Conservation (phyloP, 1,140 invertebrate species). For the Scylla paramamosain region DNA sequence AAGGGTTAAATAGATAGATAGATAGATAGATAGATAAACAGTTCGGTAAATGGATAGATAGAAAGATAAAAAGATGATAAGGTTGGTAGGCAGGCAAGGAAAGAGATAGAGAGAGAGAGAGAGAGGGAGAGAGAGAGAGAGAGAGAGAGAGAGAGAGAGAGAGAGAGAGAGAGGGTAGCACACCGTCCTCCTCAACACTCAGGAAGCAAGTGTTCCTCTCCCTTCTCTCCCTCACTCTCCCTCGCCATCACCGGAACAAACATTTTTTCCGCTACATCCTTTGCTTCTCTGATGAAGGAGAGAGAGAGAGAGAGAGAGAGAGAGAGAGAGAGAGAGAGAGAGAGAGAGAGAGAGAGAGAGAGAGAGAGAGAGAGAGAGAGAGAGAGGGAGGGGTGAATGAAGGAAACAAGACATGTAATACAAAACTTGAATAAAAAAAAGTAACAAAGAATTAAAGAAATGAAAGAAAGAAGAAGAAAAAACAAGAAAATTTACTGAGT, state of each 20-base stretch:
- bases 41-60: too few species aligned
- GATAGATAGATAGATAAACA: too few species aligned
- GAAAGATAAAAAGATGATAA: too few species aligned
- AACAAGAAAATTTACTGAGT: too few species aligned
- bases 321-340: conserved; percentile 35
- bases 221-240: background rate
- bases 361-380: conserved; percentile 27
- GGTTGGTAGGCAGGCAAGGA: too few species aligned
- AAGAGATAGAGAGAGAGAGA: background rate
- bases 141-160: conserved; percentile 20
- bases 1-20: too few species aligned
- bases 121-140: conserved; percentile 19
- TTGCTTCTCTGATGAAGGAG: background rate
- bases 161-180: background rate
- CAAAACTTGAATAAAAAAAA: too few species aligned
- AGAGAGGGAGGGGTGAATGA: background rate
- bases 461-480: too few species aligned
- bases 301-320: conserved; percentile 20
- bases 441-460: too few species aligned
- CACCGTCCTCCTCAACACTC: background rate
- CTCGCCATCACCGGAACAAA: background rate
- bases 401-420: too few species aligned
- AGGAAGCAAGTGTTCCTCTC: background rate
- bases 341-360: conserved; percentile 28
- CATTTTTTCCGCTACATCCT: background rate